phyloP scores from a whole-genome alignment of 92 coral and sea anemone species.

The Epizoanthus stellaris region DNA sequence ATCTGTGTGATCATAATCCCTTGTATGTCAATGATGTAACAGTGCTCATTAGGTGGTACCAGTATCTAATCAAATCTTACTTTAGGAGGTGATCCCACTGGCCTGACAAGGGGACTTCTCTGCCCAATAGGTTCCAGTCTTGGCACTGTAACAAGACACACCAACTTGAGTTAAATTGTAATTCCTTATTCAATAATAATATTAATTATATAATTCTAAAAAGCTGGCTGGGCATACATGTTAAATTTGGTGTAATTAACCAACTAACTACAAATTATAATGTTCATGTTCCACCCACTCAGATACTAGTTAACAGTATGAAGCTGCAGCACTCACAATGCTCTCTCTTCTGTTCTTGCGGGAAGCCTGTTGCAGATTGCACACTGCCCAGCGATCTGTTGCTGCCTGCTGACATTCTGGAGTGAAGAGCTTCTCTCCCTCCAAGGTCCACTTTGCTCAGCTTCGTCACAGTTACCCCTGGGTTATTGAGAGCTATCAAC shows the following conservation, averaged over 20 bases:
- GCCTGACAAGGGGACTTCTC: slow-evolving; percentile 37
- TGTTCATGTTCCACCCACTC: too few species aligned
- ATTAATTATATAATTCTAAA: too few species aligned
- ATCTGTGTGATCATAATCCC: neutral
- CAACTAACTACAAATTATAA: too few species aligned
- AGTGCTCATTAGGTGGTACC: neutral
- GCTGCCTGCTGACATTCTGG: slow-evolving; percentile 64
- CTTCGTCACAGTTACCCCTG: neutral
- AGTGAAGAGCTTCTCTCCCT: slow-evolving; percentile 57
- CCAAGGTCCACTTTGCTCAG: slow-evolving; percentile 21
- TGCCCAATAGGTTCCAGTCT: slow-evolving; percentile 48
- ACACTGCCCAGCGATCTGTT: slow-evolving; percentile 56
- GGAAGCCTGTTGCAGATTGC: slow-evolving; percentile 14
- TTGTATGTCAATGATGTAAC: neutral
- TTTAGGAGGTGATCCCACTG: slow-evolving; percentile 31
- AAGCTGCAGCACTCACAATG: neutral
- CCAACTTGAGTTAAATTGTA: neutral
- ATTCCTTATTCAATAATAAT: too few species aligned
- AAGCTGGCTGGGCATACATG: too few species aligned
- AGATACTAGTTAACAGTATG: too few species aligned
- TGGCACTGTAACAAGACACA: slow-evolving; percentile 40
- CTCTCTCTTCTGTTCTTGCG: slow-evolving; percentile 31
- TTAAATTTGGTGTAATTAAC: too few species aligned
- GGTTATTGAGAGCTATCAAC: neutral
- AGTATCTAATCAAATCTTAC: slow-evolving; percentile 32